A percentile compares a stretch with the other conserved stretches of the same genome.
phyloP scores from a whole-genome alignment of 1,140 invertebrate genomes.

The Drosophila sp. region DNA sequence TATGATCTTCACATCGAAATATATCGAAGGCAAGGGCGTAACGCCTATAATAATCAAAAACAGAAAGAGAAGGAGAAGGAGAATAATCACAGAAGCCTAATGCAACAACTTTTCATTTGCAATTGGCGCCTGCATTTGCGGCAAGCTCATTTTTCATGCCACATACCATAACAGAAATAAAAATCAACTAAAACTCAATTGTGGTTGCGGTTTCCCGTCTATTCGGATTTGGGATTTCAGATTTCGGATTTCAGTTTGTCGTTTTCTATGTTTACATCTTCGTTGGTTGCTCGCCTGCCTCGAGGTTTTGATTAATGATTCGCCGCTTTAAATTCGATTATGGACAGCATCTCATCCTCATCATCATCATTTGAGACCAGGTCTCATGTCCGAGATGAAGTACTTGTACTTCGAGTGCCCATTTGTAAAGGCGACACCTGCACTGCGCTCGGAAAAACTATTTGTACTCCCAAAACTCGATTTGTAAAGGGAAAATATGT shows the following conservation, averaged over 20 bases:
- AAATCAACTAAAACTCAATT: conserved; percentile 3
- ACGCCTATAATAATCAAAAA: conserved; percentile 32
- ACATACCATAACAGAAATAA: conserved; percentile 9
- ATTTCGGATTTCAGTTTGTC: conserved; percentile 2
- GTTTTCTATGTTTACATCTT: conserved; percentile 48
- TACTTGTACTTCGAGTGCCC: conserved; percentile 14
- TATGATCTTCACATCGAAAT: conserved; percentile 20
- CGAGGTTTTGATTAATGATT: conserved; percentile 72
- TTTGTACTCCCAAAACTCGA: background rate
- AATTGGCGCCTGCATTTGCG: conserved; percentile 79
- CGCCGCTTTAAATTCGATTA: conserved; percentile 73
- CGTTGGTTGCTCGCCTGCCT: conserved; percentile 37
- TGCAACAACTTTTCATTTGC: conserved; percentile 42
- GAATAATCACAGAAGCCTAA: conserved; percentile 50
- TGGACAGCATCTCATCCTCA: conserved; percentile 10
- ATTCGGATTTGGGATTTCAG: conserved; percentile 6
- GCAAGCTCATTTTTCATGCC: conserved; percentile 63
- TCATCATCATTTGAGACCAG: background rate
- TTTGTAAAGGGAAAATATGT: background rate
- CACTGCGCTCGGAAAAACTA: background rate
- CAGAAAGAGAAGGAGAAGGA: no score
- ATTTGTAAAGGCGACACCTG: conserved; percentile 12
- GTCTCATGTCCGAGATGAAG: conserved; percentile 2
- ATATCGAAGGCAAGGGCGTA: conserved; percentile 13
- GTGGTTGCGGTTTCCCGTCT: conserved; percentile 22